These are phyloP conservation scores for Corvus moneduloides DNA, from an alignment of 2,113 vertebrate genomes.

Conservation along the genomic window DNA sequence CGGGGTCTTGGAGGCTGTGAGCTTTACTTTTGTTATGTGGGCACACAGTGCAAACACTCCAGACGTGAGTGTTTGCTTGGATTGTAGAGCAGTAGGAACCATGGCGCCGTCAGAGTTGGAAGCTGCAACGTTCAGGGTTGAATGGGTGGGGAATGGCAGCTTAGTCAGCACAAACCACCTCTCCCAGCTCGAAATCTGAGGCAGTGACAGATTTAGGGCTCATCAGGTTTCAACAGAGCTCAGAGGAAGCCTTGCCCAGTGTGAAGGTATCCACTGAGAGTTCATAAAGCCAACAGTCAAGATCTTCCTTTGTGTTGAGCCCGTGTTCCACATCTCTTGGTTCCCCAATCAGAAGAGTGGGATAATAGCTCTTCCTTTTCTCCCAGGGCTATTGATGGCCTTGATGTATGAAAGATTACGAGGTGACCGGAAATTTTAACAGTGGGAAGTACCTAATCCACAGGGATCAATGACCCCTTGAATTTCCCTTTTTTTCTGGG, in stretches of 20 bases:
- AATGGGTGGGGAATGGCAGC: neutral
- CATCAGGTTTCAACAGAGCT: neutral
- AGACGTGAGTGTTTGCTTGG: neutral
- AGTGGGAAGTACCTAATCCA: neutral
- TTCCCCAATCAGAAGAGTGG: neutral
- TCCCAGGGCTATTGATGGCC: neutral
- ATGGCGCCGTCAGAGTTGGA: neutral
- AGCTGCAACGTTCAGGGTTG: fast-evolving
- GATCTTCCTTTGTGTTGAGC: neutral
- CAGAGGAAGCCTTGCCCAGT: neutral
- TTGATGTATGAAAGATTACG: neutral
- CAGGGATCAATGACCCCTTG: neutral
- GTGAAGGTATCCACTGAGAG: neutral
- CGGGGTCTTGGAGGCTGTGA: neutral
- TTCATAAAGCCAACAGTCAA: neutral
- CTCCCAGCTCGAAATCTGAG: neutral
- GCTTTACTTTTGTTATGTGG: neutral
- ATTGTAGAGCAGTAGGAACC: neutral
- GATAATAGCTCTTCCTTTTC: neutral
- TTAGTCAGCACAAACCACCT: neutral
- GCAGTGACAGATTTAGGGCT: neutral
- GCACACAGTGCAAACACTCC: neutral
- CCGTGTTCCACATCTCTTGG: neutral
- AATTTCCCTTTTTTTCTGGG: neutral
- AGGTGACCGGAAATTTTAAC: neutral